phyloP scores from a whole-genome alignment of 2,113 vertebrate species.

The Scartelaos histophorus region DNA sequence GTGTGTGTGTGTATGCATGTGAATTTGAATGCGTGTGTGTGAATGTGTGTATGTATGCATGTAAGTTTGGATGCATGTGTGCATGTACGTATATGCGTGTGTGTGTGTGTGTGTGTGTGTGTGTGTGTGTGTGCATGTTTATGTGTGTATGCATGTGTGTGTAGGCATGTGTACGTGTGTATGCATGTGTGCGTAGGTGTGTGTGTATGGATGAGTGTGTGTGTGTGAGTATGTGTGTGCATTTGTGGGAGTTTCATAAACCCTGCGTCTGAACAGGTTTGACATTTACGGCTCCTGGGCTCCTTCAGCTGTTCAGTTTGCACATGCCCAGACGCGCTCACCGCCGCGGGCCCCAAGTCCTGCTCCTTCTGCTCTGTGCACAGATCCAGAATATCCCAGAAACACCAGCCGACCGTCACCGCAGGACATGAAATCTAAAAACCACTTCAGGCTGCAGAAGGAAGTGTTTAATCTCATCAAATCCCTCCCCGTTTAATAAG shows the following conservation, averaged over 20 bases:
- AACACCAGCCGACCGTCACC: neutral
- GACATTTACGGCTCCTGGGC: constrained; percentile 24
- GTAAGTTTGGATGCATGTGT: no score
- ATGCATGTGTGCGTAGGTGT: neutral
- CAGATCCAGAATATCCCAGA: neutral
- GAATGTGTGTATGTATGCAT: no score
- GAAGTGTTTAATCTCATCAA: neutral
- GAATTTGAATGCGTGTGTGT: no score
- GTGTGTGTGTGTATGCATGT: no score
- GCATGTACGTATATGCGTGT: no score
- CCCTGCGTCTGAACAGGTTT: constrained; percentile 5
- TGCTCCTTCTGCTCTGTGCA: neutral
- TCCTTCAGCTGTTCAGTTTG: constrained; percentile 35
- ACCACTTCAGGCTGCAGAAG: neutral
- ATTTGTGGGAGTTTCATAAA: neutral
- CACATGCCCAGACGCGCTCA: constrained; percentile 14
- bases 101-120: no score
- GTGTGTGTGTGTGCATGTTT: no score
- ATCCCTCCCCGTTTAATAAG: neutral
- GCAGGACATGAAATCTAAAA: neutral
- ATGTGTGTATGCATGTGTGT: no score
- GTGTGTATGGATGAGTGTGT: no score
- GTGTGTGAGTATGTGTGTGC: no score
- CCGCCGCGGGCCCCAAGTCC: constrained; percentile 1
- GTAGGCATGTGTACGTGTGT: no score